Evolutionary conservation across 1,140 invertebrate genomes (phyloP).

Genomic region (Zaprionus capensis): DNA sequence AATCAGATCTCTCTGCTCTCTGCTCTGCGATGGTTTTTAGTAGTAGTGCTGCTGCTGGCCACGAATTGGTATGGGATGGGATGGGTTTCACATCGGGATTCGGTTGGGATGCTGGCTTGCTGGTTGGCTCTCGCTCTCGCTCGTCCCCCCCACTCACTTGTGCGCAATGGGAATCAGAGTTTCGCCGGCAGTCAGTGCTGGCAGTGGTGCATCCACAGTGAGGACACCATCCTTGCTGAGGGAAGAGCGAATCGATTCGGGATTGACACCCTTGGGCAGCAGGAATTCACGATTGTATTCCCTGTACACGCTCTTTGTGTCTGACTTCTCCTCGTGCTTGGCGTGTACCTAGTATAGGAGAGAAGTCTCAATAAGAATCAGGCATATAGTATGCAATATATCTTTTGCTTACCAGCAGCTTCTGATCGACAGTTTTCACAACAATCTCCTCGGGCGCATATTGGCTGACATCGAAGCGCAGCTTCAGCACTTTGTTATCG

Average conservation of each 20-base stretch:
- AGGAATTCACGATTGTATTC: slow-evolving; percentile 98
- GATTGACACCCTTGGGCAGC: slow-evolving; percentile 96
- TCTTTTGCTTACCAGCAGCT: slow-evolving; percentile 91
- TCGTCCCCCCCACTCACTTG: slow-evolving; percentile 85
- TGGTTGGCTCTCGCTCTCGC: background rate
- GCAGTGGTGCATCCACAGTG: slow-evolving; percentile 96
- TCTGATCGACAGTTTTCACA: slow-evolving; percentile 98
- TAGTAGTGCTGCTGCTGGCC: slow-evolving; percentile 11
- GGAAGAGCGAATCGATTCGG: slow-evolving; percentile 95
- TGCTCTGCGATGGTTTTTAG: slow-evolving; percentile 5
- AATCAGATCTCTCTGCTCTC: slow-evolving; percentile 19
- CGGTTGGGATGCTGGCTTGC: slow-evolving; percentile 4
- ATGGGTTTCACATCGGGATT: slow-evolving; percentile 11
- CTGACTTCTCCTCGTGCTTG: slow-evolving; percentile 97
- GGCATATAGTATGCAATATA: background rate
- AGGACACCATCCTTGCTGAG: slow-evolving; percentile 96
- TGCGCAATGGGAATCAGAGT: slow-evolving; percentile 92
- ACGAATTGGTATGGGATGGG: background rate
- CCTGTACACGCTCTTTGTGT: slow-evolving; percentile 96
- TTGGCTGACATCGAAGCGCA: slow-evolving; percentile 97
- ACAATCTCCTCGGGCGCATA: slow-evolving; percentile 98
- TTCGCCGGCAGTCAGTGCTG: slow-evolving; percentile 89
- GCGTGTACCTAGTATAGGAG: slow-evolving; percentile 92
- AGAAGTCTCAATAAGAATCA: slow-evolving; percentile 38
- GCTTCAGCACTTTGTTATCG: slow-evolving; percentile 94